phyloP scores from a whole-genome alignment of 2,797 vertebrate genomes.

The Urocyon cinereoargenteus region DNA sequence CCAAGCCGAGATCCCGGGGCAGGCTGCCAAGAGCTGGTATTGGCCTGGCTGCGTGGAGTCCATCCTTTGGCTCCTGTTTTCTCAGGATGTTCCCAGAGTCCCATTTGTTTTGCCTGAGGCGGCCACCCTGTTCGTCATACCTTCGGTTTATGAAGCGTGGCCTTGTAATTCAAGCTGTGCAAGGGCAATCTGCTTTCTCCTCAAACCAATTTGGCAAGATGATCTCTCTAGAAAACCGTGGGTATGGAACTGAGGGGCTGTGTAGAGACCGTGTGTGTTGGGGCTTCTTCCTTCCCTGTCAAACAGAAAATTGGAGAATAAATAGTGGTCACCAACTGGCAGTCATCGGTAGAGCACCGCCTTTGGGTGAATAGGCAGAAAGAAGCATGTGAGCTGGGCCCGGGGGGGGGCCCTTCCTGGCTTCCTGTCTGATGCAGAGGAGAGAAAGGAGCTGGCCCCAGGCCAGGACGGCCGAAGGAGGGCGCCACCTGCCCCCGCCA shows the following conservation, averaged over 20 bases:
- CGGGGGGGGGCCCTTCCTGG: neutral
- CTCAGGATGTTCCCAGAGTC: slow-evolving; percentile 63
- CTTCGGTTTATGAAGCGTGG: slow-evolving; percentile 64
- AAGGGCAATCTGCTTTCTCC: slow-evolving; percentile 35
- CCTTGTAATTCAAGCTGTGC: neutral
- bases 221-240: neutral
- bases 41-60: slow-evolving; percentile 64
- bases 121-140: slow-evolving; percentile 35
- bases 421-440: neutral
- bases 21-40: slow-evolving; percentile 49
- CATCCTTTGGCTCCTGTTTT: slow-evolving; percentile 61
- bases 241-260: neutral
- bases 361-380: neutral
- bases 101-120: slow-evolving; percentile 52
- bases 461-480: no score
- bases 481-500: no score
- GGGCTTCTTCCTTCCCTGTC: neutral
- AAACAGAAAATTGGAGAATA: slow-evolving; percentile 31
- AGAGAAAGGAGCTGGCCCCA: no score
- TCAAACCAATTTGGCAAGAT: slow-evolving; percentile 39
- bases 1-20: neutral
- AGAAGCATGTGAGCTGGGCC: neutral
- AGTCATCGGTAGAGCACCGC: neutral
- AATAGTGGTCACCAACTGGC: neutral
- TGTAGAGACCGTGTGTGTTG: neutral